These are phyloP conservation scores for Heterodera schachtii DNA, from an alignment of 1,140 invertebrate genomes.

Conservation along the genomic window DNA sequence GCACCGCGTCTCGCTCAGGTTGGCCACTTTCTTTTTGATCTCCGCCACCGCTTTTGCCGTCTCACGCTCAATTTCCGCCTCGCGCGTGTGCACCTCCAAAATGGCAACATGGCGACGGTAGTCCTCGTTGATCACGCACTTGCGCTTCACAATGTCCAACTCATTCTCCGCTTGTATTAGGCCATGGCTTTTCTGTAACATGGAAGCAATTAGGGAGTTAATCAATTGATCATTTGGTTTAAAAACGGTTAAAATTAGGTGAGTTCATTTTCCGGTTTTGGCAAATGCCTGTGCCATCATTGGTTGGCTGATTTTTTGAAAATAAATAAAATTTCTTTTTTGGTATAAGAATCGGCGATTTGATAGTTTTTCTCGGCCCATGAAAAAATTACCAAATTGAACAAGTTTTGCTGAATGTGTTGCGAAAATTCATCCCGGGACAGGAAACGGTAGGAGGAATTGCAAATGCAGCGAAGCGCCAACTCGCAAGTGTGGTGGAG, in stretches of 20 bases:
- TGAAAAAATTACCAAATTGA: neutral
- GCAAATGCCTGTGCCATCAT: no score
- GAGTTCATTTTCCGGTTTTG: no score
- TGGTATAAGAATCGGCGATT: no score
- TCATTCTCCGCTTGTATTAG: neutral
- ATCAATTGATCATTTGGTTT: no score
- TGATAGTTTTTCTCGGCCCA: no score
- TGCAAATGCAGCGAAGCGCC: slow-evolving; percentile 4
- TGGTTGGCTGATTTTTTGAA: no score
- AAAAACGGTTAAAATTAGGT: neutral
- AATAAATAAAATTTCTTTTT: no score
- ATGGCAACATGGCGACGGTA: neutral
- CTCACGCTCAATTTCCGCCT: neutral
- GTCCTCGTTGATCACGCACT: slow-evolving; percentile 5
- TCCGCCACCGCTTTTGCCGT: slow-evolving; percentile 9
- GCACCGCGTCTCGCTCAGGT: neutral
- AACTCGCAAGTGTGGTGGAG: neutral
- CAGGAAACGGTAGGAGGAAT: neutral
- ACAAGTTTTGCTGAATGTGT: neutral
- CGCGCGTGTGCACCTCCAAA: neutral
- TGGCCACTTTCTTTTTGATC: slow-evolving; percentile 13
- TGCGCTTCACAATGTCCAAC: neutral
- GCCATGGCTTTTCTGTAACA: neutral
- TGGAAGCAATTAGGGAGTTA: neutral
- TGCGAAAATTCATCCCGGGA: neutral